Base-by-base conservation (phyloP, 2,113 vertebrate genomes). In the Chascanopsetta lugubris region DNA sequence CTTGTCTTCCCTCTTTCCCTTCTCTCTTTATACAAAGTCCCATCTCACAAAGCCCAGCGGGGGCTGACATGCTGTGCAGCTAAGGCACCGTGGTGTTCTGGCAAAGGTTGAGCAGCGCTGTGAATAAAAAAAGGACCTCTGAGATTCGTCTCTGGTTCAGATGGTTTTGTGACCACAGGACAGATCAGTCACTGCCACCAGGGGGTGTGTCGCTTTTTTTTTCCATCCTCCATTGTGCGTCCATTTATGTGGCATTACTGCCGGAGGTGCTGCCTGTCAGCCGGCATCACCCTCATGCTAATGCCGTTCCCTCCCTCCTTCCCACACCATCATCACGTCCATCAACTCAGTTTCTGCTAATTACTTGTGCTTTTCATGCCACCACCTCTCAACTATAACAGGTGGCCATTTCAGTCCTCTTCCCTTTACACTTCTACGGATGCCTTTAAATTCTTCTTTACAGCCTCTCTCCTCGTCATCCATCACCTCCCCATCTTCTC, bases 171-270 rank as follows among this genome's bases (percentile, higher is more conserved):
- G 34, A 38, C 34, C 34, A 38, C 34, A 15, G 34, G 34, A 38
- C 34, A 38, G 29, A 69, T 61, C 21, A 60, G 27, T 46, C 18
- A 25, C 8, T 56, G 21, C 25, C 51, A 71, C 45, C 8, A 9
- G 27, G 32, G 69, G 43, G 3, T 45, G 20, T 59, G 42, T 49
- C 55, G 22, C 13, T 59, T 43, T 43, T 45, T 47, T 56, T 43
- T 45, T 47, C 51, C 46, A 66, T 11, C 43, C 50, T 42, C 34
- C 27, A 63, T 61, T 62, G 64, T 8, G 8, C 21, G 59, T 38
- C 62, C 65, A 64, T 81, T 82, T 56, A 47, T 79, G 12, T 48
- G n/a, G 45, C 57, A 60, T 61, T 54, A 74, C 25, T 59, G 24
- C 49, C 46, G 34, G n/a, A 43, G 53, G 18, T 58, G 24, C 26